phyloP scores from a whole-genome alignment of 2,797 vertebrate species.

The Eulemur mongoz region DNA sequence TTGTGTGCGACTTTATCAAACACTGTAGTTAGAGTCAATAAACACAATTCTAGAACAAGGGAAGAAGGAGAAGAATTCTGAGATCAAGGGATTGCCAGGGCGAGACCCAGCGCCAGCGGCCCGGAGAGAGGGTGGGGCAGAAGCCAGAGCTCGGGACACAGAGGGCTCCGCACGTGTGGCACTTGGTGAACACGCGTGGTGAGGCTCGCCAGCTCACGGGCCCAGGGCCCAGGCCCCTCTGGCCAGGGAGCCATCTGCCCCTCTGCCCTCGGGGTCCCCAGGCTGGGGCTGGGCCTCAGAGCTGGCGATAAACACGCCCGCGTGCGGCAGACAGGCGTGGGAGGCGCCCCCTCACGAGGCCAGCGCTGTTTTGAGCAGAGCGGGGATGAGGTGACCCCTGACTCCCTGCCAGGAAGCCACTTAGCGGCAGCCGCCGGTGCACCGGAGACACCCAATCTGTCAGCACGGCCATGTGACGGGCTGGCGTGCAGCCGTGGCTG shows the following conservation, averaged over 20 bases:
- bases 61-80: not conserved
- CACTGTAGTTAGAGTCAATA: not conserved
- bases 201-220: accelerated
- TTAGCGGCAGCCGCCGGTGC: conserved; percentile 54
- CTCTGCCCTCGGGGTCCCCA: accelerated
- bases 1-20: not conserved
- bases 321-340: conserved; percentile 1
- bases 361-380: not conserved
- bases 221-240: not conserved
- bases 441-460: conserved; percentile 71
- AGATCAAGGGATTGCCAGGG: not conserved
- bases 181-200: accelerated
- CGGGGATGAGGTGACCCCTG: conserved; percentile 69
- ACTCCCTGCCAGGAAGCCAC: conserved; percentile 73
- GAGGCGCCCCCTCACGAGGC: conserved; percentile 27
- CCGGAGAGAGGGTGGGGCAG: not conserved
- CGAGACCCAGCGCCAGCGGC: not conserved
- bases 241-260: not conserved
- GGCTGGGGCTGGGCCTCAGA: not conserved
- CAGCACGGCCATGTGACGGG: not conserved
- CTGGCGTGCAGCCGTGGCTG: not conserved
- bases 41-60: not conserved
- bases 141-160: not conserved
- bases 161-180: accelerated
- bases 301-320: not conserved